These are phyloP conservation scores for Pyrocephalus nanus DNA, from an alignment of 2,797 vertebrate genomes.

Conservation along the genomic window DNA sequence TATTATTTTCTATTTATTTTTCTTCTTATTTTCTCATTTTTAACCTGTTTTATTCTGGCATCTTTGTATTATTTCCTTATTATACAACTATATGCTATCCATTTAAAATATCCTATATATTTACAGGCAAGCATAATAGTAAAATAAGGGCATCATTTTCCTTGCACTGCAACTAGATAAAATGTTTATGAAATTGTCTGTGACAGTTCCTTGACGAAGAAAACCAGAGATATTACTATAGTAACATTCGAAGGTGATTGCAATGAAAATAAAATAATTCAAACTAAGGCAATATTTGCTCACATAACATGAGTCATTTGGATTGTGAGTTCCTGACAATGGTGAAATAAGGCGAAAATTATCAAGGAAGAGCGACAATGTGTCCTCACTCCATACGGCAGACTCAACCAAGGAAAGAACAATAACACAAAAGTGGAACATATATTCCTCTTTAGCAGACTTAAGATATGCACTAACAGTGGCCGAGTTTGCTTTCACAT, in stretches of 20 bases:
- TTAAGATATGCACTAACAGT: neutral
- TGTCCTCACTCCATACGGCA: neutral
- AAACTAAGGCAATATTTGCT: constrained; percentile 47
- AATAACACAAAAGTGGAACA: neutral
- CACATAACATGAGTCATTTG: neutral
- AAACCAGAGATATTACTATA: constrained; percentile 43
- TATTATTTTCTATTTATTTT: too few species aligned
- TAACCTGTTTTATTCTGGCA: neutral
- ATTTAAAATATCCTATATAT: neutral
- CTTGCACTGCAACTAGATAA: neutral
- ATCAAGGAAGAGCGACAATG: neutral
- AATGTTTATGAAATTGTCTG: constrained; percentile 12
- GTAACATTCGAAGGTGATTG: constrained; percentile 39
- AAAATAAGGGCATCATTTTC: neutral
- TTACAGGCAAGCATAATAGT: neutral
- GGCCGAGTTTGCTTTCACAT: neutral
- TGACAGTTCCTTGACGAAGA: constrained; percentile 10
- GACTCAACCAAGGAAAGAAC: neutral
- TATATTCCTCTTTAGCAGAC: neutral
- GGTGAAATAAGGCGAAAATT: neutral
- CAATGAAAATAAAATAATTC: constrained; percentile 33
- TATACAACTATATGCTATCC: neutral
- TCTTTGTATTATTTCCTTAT: neutral
- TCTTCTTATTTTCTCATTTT: neutral
- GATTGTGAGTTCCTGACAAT: neutral